phyloP scores from a whole-genome alignment of 2,113 vertebrate species.

The Glaucidium brasilianum region DNA sequence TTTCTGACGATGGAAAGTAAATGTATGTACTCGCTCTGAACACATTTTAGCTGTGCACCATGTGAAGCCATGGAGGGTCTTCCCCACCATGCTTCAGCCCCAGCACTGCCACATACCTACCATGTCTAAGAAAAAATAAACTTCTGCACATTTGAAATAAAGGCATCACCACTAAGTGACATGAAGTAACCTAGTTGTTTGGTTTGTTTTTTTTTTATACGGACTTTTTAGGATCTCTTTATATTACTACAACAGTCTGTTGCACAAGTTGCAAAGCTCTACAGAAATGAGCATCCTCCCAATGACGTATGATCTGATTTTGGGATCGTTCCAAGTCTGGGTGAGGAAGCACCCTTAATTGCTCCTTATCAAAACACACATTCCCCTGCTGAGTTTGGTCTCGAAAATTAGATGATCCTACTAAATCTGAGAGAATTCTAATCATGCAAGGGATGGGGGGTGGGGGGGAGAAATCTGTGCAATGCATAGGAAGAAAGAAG shows the following conservation, averaged over 20 bases:
- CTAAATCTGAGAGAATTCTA: background rate
- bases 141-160: background rate
- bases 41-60: background rate
- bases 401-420: background rate
- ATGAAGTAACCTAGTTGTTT: background rate
- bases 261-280: background rate
- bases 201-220: background rate
- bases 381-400: background rate
- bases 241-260: background rate
- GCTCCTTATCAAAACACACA: background rate
- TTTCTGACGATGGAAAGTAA: background rate
- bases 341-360: background rate
- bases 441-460: background rate
- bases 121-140: fast-evolving
- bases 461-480: background rate
- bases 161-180: background rate
- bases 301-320: background rate
- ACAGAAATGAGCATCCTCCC: background rate
- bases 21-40: background rate
- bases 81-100: background rate
- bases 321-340: fast-evolving
- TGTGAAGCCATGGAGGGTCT: background rate
- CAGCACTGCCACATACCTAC: background rate
- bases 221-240: background rate
- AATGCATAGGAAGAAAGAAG: background rate